Conservation (phyloP, 2,113 vertebrate genomes). For the Cisticola juncidis region DNA sequence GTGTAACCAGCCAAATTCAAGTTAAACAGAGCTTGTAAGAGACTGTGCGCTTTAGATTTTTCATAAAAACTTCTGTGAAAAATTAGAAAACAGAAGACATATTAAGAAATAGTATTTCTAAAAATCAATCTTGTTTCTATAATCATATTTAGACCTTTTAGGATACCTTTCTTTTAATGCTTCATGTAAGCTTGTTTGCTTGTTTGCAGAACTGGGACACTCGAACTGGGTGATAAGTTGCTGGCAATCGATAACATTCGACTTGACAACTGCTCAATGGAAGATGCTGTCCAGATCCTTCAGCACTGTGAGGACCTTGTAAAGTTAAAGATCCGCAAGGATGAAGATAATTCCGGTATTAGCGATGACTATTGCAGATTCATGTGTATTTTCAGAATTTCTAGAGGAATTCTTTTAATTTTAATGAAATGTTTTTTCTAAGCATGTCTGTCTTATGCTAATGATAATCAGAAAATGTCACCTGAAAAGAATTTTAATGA, state of each 20-base stretch:
- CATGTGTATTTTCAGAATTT: not conserved
- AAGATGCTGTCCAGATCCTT: conserved; percentile 95
- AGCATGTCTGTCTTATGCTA: not conserved
- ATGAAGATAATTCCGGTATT: conserved; percentile 97
- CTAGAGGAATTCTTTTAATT: not conserved
- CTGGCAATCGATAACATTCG: conserved; percentile 96
- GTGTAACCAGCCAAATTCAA: not conserved
- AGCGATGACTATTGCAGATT: not conserved
- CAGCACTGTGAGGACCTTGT: conserved; percentile 97
- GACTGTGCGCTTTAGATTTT: not conserved
- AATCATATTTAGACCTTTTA: not conserved
- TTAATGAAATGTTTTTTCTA: not conserved
- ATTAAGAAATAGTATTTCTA: not conserved
- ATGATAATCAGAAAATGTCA: not conserved
- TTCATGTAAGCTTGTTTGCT: not conserved
- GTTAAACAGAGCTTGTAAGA: not conserved
- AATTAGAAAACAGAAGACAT: not conserved
- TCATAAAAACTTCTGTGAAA: not conserved
- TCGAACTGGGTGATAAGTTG: conserved; percentile 94
- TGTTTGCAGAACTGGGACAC: conserved; percentile 87
- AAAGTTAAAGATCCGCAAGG: conserved; percentile 96
- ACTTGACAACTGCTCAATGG: conserved; percentile 97
- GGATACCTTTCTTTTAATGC: not conserved
- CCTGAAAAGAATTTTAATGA: not conserved
- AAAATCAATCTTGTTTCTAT: not conserved